Conservation (phyloP, 2,797 vertebrate genomes). For the Tympanoctomys barrerae region DNA sequence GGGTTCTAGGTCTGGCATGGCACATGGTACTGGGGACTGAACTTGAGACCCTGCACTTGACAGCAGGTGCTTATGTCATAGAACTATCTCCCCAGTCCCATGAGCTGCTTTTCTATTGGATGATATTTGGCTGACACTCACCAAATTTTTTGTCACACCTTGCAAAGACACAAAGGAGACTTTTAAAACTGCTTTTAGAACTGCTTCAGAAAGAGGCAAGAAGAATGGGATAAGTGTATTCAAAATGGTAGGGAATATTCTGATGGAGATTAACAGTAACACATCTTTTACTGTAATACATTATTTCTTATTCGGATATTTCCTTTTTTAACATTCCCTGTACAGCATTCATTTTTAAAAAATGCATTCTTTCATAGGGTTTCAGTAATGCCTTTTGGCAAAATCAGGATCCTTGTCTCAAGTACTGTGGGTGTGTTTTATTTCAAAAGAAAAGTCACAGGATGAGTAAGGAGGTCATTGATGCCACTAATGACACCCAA, state of each 20-base stretch:
- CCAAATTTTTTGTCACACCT: not conserved
- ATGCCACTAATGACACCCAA: not conserved
- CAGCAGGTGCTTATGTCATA: too few species aligned
- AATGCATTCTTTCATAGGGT: not conserved
- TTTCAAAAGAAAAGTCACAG: constrained; percentile 11
- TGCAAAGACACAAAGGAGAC: not conserved
- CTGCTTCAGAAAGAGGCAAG: not conserved
- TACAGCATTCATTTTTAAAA: not conserved
- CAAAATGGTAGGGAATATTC: not conserved
- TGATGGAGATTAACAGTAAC: not conserved
- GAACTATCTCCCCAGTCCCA: too few species aligned
- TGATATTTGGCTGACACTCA: not conserved
- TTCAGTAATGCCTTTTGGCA: not conserved
- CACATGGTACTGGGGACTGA: too few species aligned
- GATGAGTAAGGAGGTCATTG: not conserved
- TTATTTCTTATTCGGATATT: not conserved
- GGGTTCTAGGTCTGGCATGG: too few species aligned
- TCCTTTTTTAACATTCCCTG: not conserved
- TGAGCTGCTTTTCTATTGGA: not conserved
- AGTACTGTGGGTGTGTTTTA: not conserved
- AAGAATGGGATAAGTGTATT: not conserved
- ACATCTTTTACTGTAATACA: not conserved
- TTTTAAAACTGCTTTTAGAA: not conserved
- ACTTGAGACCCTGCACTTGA: too few species aligned
- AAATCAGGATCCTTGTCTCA: constrained; percentile 28